These are phyloP conservation scores for Hylyphantes graminicola DNA, from an alignment of 1,140 invertebrate genomes.

Conservation along the genomic window DNA sequence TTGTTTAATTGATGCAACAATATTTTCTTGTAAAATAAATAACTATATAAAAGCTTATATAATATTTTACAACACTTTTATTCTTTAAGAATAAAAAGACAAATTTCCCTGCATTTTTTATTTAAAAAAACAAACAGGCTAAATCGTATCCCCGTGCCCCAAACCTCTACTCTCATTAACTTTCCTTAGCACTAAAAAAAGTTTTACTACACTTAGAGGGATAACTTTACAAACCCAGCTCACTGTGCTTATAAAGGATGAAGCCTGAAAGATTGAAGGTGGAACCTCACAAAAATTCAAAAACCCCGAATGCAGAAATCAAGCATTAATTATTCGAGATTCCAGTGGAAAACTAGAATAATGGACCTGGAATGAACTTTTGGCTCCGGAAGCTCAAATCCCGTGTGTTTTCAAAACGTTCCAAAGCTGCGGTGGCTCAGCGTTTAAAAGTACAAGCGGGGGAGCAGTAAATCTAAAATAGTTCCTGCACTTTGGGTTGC, in stretches of 20 bases:
- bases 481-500: conserved; percentile 41
- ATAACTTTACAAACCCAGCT: neutral
- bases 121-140: too few relatives aligned
- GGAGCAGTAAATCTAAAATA: conserved; percentile 59
- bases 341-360: conserved; percentile 32
- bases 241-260: conserved; percentile 26
- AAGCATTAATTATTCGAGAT: conserved; percentile 56
- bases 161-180: conserved; percentile 24
- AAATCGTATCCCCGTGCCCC: too few relatives aligned
- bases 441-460: conserved; percentile 47
- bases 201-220: neutral
- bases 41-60: too few relatives aligned
- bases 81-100: too few relatives aligned
- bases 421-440: neutral
- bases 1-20: too few relatives aligned
- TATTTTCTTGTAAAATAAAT: too few relatives aligned
- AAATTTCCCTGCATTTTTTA: too few relatives aligned
- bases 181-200: neutral
- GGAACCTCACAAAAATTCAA: conserved; percentile 2
- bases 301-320: conserved; percentile 9
- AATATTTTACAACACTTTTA: too few relatives aligned
- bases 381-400: conserved; percentile 43
- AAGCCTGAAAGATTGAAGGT: conserved; percentile 33
- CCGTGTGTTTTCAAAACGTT: conserved; percentile 48
- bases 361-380: conserved; percentile 54